Conservation (phyloP, 2,888 invertebrate species). For the Autographa gamma region DNA sequence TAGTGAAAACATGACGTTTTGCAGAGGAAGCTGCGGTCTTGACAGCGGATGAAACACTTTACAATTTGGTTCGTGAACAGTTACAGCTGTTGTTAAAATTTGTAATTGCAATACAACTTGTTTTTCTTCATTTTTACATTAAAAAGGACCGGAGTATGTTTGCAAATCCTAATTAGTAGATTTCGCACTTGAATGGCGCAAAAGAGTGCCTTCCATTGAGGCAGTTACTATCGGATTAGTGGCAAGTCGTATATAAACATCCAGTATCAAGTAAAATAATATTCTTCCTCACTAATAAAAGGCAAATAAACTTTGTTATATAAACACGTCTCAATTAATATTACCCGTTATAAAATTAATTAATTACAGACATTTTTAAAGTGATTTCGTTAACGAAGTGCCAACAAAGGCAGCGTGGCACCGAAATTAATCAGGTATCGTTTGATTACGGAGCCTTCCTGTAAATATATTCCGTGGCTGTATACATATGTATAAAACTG, state of each 20-base stretch:
- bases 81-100: too few relatives aligned
- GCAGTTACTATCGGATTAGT: too few relatives aligned
- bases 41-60: not conserved
- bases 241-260: too few relatives aligned
- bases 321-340: not conserved
- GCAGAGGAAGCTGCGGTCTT: not conserved
- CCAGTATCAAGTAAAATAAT: too few relatives aligned
- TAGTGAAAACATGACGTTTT: slow-evolving; percentile 8
- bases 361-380: slow-evolving; percentile 31
- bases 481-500: not conserved
- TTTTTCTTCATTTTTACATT: too few relatives aligned
- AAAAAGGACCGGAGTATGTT: too few relatives aligned
- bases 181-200: too few relatives aligned
- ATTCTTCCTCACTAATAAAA: not conserved
- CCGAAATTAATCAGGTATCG: slow-evolving; percentile 30
- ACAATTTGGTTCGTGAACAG: not conserved
- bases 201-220: too few relatives aligned
- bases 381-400: slow-evolving; percentile 17
- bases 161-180: too few relatives aligned
- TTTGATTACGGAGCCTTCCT: slow-evolving; percentile 19
- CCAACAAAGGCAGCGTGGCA: slow-evolving; percentile 20
- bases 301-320: too few relatives aligned
- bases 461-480: slow-evolving; percentile 12
- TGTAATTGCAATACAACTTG: too few relatives aligned
- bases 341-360: slow-evolving; percentile 11